Evolutionary conservation across 2,888 invertebrate species (phyloP).

Genomic region (Antheraea assamensis): DNA sequence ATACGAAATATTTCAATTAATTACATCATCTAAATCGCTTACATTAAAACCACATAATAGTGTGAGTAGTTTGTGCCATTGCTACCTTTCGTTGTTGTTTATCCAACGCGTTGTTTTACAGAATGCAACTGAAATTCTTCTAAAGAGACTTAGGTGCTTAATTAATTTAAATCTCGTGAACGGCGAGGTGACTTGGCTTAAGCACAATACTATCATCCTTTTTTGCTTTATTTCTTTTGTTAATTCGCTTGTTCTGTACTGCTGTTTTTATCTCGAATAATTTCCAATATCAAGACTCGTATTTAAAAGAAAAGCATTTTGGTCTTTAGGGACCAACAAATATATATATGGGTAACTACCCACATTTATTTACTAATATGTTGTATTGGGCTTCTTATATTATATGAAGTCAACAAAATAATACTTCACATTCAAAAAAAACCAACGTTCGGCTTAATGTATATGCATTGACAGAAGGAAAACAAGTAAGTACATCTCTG

Average conservation of each 20-base stretch:
- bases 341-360: too few species aligned
- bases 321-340: background rate
- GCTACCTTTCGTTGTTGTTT: conserved; percentile 30
- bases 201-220: conserved; percentile 19
- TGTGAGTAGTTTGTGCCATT: conserved; percentile 10
- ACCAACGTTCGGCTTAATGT: background rate
- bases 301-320: background rate
- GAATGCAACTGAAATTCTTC: conserved; percentile 47
- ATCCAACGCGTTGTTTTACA: conserved; percentile 41
- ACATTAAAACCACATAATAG: background rate
- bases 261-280: conserved; percentile 15
- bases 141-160: conserved; percentile 60
- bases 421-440: background rate
- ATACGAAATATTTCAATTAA: background rate
- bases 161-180: conserved; percentile 69
- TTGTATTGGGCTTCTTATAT: background rate
- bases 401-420: too few species aligned
- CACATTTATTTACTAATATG: background rate
- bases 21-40: background rate
- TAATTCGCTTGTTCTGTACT: conserved; percentile 4
- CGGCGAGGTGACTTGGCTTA: conserved; percentile 24
- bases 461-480: background rate
- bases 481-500: too few species aligned
- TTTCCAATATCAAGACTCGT: background rate
- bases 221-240: background rate